Evolutionary conservation across 2,888 invertebrate species (phyloP).

Genomic region (Mimachlamys varia): DNA sequence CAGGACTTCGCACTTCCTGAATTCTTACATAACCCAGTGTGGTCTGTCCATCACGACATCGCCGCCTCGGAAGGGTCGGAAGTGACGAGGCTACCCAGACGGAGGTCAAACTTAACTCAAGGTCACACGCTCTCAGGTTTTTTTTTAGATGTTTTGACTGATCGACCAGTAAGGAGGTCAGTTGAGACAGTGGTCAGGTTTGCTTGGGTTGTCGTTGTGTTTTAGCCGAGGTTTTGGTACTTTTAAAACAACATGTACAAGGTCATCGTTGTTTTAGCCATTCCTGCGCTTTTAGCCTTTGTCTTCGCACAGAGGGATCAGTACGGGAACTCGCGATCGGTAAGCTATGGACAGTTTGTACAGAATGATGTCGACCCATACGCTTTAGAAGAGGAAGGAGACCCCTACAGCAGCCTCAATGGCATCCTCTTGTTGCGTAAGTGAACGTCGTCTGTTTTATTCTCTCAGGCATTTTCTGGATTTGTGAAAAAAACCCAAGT

Average conservation of each 20-base stretch:
- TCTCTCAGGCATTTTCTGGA: too few species aligned
- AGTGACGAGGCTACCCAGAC: neutral
- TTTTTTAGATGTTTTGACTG: neutral
- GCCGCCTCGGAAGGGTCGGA: too few species aligned
- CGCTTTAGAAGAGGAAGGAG: neutral
- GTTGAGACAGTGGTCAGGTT: too few species aligned
- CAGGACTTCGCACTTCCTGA: neutral
- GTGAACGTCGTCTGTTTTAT: neutral
- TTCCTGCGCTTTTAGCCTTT: neutral
- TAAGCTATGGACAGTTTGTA: neutral
- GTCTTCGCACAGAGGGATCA: neutral
- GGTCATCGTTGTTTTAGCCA: neutral
- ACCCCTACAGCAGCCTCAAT: neutral
- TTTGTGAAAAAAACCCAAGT: too few species aligned
- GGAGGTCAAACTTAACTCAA: neutral
- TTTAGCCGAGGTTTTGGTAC: neutral
- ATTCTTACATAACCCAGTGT: neutral
- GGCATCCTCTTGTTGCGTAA: neutral
- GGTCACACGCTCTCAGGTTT: neutral
- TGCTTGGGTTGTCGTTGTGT: neutral
- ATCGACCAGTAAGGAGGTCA: neutral
- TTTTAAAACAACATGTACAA: neutral
- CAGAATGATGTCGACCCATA: neutral
- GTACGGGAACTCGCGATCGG: neutral
- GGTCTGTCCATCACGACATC: neutral